These are phyloP conservation scores for Stenichneumon culpator DNA, from an alignment of 2,888 invertebrate genomes.

Conservation along the genomic window DNA sequence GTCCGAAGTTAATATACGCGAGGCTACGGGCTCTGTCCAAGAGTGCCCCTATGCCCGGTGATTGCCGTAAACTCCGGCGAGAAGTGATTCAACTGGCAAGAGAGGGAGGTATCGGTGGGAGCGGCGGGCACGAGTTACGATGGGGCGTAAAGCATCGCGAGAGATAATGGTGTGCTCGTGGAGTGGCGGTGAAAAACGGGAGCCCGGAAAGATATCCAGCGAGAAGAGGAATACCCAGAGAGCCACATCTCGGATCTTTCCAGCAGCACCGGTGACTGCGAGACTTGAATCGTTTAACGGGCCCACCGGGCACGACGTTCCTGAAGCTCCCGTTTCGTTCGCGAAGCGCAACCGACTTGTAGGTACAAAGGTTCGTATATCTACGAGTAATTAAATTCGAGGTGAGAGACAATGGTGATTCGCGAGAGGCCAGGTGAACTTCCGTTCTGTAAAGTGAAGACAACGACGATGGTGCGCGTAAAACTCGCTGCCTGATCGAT, in stretches of 20 bases:
- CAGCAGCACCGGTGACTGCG: not conserved
- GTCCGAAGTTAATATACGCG: slow-evolving; percentile 41
- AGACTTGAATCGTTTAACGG: slow-evolving; percentile 26
- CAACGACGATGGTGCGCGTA: not conserved
- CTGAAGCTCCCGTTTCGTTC: slow-evolving; percentile 1
- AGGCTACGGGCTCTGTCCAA: slow-evolving; percentile 3
- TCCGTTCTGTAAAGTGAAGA: not conserved
- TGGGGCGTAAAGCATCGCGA: slow-evolving; percentile 39
- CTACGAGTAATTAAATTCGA: slow-evolving; percentile 19
- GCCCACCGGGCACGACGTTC: slow-evolving; percentile 6
- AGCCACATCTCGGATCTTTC: slow-evolving; percentile 33
- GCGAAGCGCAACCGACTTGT: slow-evolving; percentile 19
- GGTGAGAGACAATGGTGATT: not conserved
- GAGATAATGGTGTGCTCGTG: slow-evolving; percentile 35
- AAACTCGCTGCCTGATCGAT: not conserved
- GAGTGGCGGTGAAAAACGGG: slow-evolving; percentile 29
- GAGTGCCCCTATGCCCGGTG: not conserved
- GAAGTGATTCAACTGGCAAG: slow-evolving; percentile 36
- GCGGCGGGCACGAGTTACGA: slow-evolving; percentile 41
- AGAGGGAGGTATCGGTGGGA: slow-evolving; percentile 35
- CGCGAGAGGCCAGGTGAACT: not conserved
- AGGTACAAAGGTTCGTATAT: not conserved
- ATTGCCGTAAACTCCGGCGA: slow-evolving; percentile 38
- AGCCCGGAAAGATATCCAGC: slow-evolving; percentile 20
- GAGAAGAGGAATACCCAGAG: not conserved